phyloP scores from a whole-genome alignment of 2,113 vertebrate genomes.

The Struthidea cinerea region DNA sequence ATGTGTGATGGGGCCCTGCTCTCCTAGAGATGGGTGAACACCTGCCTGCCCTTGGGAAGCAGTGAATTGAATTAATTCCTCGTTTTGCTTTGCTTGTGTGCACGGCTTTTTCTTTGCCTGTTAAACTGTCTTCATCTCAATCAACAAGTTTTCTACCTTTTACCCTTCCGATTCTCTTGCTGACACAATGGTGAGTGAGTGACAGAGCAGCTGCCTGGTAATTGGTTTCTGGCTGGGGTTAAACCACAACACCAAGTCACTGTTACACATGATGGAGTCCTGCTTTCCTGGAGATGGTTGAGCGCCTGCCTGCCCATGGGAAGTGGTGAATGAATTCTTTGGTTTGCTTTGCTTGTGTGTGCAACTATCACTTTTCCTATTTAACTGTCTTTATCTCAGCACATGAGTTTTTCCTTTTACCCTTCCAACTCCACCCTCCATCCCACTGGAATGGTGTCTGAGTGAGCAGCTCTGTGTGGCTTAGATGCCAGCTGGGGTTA shows the following conservation, averaged over 20 bases:
- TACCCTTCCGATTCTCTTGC: neutral
- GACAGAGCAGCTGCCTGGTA: neutral
- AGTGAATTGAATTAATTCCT: neutral
- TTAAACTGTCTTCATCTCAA: neutral
- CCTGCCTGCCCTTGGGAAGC: neutral
- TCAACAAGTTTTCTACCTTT: neutral
- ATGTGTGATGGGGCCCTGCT: neutral
- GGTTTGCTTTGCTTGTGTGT: neutral
- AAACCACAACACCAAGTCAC: neutral
- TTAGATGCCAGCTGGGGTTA: neutral
- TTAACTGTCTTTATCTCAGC: neutral
- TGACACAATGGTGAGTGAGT: neutral
- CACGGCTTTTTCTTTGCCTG: neutral
- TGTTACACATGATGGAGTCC: neutral
- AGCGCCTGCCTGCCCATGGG: neutral
- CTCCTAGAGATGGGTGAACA: neutral
- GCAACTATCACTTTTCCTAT: neutral
- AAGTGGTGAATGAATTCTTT: neutral
- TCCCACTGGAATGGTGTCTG: neutral
- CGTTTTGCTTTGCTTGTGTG: neutral
- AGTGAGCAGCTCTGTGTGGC: neutral
- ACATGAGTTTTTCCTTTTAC: neutral
- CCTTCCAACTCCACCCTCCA: fast-evolving
- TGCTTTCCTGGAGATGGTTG: neutral
- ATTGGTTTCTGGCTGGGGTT: neutral